Conservation (phyloP, 2,797 vertebrate species). For the Gymnocypris eckloni region DNA sequence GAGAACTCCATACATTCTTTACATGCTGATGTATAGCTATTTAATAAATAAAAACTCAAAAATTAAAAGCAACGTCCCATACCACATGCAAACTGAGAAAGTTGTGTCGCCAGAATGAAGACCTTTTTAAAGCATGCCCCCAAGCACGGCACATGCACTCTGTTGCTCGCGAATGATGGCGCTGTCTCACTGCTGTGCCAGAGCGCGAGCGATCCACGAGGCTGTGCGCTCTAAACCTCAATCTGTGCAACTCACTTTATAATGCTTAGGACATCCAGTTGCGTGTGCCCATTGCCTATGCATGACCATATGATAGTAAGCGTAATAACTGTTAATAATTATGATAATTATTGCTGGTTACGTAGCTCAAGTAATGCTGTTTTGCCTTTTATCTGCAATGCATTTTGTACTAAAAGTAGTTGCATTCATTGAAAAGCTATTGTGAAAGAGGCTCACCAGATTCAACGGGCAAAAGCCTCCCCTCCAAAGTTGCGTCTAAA, state of each 20-base stretch:
- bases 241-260: constrained; percentile 39
- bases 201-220: constrained; percentile 62
- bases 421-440: constrained; percentile 16
- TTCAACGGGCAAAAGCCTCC: constrained; percentile 72
- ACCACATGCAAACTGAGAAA: background rate
- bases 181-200: constrained; percentile 77
- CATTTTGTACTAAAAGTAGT: constrained; percentile 1
- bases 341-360: background rate
- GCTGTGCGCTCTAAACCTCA: constrained; percentile 59
- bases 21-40: background rate
- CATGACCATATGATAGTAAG: background rate
- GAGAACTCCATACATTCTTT: background rate
- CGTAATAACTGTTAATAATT: background rate
- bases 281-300: background rate
- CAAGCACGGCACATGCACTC: constrained; percentile 1
- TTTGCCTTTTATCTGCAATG: background rate
- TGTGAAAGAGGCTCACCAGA: constrained; percentile 80
- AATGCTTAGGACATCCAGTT: constrained; percentile 29
- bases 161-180: constrained; percentile 76
- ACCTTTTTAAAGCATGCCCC: background rate
- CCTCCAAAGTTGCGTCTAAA: constrained; percentile 76
- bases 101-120: constrained; percentile 1
- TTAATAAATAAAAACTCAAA: background rate
- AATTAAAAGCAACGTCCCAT: background rate
- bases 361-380: background rate